Evolutionary conservation across 2,113 vertebrate species (phyloP).

Genomic region (Hiodon tergisus): DNA sequence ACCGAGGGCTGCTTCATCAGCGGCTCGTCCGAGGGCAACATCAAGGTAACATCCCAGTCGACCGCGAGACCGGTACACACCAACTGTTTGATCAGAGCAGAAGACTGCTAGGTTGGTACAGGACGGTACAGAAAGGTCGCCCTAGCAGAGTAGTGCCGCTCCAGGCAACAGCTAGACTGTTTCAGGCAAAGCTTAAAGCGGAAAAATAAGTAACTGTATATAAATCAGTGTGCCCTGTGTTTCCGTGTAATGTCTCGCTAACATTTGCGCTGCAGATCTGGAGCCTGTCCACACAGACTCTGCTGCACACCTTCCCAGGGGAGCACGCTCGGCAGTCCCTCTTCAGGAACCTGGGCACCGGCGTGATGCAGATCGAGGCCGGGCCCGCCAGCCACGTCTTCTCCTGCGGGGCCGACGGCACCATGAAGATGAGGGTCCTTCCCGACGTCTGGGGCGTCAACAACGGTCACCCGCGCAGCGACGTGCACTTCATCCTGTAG

Average conservation of each 20-base stretch:
- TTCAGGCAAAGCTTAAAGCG: background rate
- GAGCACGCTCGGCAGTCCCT: constrained; percentile 94
- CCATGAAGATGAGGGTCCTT: constrained; percentile 94
- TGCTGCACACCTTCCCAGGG: constrained; percentile 82
- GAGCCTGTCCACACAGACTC: constrained; percentile 73
- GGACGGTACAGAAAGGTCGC: too few relatives aligned
- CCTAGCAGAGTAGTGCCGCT: too few relatives aligned
- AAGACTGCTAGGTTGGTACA: too few relatives aligned
- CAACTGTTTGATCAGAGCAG: too few relatives aligned
- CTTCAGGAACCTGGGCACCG: constrained; percentile 95
- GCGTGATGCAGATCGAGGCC: constrained; percentile 95
- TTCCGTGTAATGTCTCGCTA: background rate
- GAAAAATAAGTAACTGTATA: background rate
- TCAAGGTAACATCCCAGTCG: constrained; percentile 79
- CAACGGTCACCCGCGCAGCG: constrained; percentile 71
- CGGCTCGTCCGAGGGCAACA: constrained; percentile 93
- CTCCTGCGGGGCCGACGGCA: constrained; percentile 96
- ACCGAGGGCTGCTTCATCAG: constrained; percentile 91
- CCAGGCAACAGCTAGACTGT: too few relatives aligned
- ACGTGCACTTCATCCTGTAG: constrained; percentile 84
- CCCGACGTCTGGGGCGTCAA: constrained; percentile 76
- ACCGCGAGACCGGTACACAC: too few relatives aligned
- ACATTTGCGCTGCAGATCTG: constrained; percentile 71
- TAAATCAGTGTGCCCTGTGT: background rate
- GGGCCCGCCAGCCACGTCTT: constrained; percentile 89